phyloP scores from a whole-genome alignment of 2,888 invertebrate genomes.

The Eupithecia tripunctaria region DNA sequence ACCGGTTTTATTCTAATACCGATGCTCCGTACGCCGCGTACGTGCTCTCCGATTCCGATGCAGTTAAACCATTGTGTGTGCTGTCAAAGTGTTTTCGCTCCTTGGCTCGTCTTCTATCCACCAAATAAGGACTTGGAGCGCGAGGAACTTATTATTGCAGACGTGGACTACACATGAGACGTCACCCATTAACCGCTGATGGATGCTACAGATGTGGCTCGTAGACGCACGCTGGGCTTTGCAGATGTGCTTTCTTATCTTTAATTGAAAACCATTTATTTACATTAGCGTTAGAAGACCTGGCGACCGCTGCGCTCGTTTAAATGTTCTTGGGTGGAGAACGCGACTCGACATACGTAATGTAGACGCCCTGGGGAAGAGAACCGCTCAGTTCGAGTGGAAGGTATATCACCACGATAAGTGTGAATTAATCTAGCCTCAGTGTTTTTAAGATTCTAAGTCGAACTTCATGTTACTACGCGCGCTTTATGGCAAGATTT shows the following conservation, averaged over 20 bases:
- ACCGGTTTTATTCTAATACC: no score
- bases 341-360: neutral
- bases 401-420: no score
- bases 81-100: neutral
- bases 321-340: no score
- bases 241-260: neutral
- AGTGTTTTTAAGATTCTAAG: no score
- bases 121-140: neutral
- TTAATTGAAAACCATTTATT: neutral
- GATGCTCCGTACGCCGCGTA: no score
- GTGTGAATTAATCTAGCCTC: no score
- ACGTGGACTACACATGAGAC: neutral
- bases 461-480: no score
- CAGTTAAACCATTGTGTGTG: no score
- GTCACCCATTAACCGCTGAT: neutral
- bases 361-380: neutral
- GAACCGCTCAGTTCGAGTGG: neutral
- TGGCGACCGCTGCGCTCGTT: neutral
- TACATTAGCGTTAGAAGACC: neutral
- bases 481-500: no score
- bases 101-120: neutral
- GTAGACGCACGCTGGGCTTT: neutral
- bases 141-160: neutral
- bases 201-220: neutral
- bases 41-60: no score